Evolutionary conservation across 2,888 invertebrate species (phyloP).

Genomic region (Pristionchus maxplancki): DNA sequence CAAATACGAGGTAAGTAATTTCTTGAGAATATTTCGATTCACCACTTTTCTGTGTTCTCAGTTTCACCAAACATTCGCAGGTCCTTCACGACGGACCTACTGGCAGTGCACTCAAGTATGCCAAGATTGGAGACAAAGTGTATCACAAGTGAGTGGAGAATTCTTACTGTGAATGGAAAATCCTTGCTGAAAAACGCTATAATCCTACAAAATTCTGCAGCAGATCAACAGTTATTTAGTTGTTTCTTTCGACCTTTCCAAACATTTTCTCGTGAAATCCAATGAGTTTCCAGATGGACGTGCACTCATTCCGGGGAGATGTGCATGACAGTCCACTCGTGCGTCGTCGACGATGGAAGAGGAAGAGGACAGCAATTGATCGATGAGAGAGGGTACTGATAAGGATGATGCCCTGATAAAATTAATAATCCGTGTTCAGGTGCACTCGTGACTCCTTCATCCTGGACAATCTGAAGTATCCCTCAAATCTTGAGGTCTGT

Average conservation of each 20-base stretch:
- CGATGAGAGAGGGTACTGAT: constrained; percentile 72
- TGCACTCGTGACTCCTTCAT: constrained; percentile 70
- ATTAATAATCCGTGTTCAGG: background rate
- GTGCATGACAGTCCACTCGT: constrained; percentile 75
- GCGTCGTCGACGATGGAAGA: constrained; percentile 74
- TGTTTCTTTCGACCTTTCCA: no score
- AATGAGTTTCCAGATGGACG: constrained; percentile 60
- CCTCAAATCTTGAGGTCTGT: constrained; percentile 27
- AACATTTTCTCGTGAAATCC: no score
- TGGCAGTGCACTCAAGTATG: constrained; percentile 66
- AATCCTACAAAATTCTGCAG: no score
- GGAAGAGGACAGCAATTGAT: constrained; percentile 71
- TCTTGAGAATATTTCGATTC: background rate
- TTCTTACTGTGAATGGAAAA: background rate
- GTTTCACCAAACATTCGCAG: no score
- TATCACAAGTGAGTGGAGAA: constrained; percentile 61
- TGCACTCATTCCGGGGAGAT: constrained; percentile 60
- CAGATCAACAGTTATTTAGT: no score
- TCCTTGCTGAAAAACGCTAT: no score
- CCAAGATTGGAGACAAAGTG: constrained; percentile 70
- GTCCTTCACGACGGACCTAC: constrained; percentile 61
- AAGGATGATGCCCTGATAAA: no score
- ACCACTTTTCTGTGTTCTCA: no score
- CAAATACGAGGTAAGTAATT: constrained; percentile 22
- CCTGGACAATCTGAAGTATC: constrained; percentile 66